A percentile compares a stretch with the other conserved stretches of the same genome.
Conservation (phyloP, 2,888 invertebrate species). For the Oxycera nigricornis region DNA sequence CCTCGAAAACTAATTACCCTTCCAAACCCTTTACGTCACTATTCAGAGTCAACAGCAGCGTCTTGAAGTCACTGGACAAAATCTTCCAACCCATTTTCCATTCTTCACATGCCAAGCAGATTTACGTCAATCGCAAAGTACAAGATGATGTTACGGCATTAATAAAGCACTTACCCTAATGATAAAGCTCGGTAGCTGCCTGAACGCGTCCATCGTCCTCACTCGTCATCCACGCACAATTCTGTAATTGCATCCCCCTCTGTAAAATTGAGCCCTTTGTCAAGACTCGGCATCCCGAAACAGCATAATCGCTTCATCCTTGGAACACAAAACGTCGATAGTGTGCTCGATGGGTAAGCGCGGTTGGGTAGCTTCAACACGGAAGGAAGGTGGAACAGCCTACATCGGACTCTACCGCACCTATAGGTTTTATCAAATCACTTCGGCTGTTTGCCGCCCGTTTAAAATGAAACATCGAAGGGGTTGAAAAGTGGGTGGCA, state of each 20-base stretch:
- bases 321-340: neutral
- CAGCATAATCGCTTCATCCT: neutral
- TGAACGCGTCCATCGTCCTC: conserved; percentile 37
- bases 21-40: neutral
- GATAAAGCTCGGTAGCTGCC: neutral
- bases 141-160: conserved; percentile 41
- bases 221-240: conserved; percentile 28
- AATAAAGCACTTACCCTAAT: conserved; percentile 46
- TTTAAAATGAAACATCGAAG: conserved; percentile 44
- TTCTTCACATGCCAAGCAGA: too few species aligned
- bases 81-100: too few species aligned
- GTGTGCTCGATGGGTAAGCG: neutral
- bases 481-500: conserved; percentile 35
- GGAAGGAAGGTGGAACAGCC: neutral
- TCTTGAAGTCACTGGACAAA: too few species aligned
- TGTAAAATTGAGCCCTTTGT: neutral
- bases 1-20: too few species aligned
- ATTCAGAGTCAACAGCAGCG: neutral
- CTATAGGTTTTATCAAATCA: conserved; percentile 43
- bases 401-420: conserved; percentile 1
- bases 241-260: neutral
- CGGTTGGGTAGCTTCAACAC: neutral
- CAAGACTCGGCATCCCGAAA: neutral
- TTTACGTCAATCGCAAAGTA: too few species aligned
- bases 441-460: conserved; percentile 46